Conservation (phyloP, 2,888 invertebrate genomes). For the Chrysolina oricalcia region DNA sequence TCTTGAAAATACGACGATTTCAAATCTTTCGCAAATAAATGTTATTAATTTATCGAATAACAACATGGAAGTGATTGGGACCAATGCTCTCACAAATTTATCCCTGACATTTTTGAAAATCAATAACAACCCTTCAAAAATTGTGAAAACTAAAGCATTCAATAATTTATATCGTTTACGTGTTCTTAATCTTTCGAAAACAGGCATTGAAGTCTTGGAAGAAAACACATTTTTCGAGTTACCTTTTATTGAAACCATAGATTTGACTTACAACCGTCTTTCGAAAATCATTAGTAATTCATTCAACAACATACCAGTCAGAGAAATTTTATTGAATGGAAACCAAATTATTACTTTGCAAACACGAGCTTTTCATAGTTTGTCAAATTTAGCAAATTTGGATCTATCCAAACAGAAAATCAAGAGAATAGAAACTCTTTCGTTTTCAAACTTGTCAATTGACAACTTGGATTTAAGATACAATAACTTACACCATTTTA, state of each 20-base stretch:
- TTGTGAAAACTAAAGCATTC: constrained; percentile 32
- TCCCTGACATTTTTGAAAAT: background rate
- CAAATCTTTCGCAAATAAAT: background rate
- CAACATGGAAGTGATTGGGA: background rate
- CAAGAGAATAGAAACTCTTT: background rate
- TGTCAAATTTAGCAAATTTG: background rate
- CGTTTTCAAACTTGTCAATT: background rate
- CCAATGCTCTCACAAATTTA: background rate
- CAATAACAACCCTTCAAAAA: background rate
- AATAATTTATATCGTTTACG: constrained; percentile 27
- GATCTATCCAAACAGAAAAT: background rate
- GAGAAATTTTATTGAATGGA: background rate
- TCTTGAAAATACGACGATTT: background rate
- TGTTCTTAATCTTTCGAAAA: constrained; percentile 21
- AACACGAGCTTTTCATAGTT: background rate
- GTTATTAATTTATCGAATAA: background rate
- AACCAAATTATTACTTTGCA: background rate
- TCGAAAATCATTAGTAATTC: background rate
- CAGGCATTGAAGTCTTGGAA: constrained; percentile 28
- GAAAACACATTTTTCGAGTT: constrained; percentile 34
- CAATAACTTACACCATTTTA: constrained; percentile 27
- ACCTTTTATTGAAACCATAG: constrained; percentile 19
- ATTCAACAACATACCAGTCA: background rate
- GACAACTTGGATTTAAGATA: background rate
- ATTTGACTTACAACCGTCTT: constrained; percentile 21